phyloP scores from a whole-genome alignment of 2,888 invertebrate genomes.

The Vanessa cardui region DNA sequence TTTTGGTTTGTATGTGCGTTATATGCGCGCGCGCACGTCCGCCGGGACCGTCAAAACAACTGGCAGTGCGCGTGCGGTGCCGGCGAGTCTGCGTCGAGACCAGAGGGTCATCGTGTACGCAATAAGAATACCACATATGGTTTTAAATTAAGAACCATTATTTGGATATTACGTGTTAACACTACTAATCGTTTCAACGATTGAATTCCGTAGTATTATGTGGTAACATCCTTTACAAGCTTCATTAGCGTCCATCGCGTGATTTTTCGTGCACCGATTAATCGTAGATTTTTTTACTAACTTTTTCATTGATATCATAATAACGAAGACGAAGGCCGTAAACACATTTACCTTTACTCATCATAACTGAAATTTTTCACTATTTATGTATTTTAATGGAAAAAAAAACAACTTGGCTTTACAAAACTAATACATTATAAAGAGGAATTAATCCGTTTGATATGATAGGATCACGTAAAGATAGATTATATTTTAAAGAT shows the following conservation, averaged over 20 bases:
- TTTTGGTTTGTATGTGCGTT: constrained; percentile 35
- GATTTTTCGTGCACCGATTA: background rate
- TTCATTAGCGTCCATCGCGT: constrained; percentile 13
- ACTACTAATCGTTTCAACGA: constrained; percentile 19
- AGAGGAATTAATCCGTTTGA: too few relatives aligned
- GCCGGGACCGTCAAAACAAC: constrained; percentile 72
- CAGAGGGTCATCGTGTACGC: constrained; percentile 29
- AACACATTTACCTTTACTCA: too few relatives aligned
- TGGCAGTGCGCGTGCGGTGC: constrained; percentile 58
- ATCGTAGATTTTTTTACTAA: background rate
- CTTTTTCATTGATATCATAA: background rate
- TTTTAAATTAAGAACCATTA: constrained; percentile 33
- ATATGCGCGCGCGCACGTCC: constrained; percentile 62
- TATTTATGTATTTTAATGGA: too few relatives aligned
- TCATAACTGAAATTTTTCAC: too few relatives aligned
- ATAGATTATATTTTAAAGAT: too few relatives aligned
- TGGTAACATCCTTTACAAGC: constrained; percentile 19
- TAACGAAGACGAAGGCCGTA: background rate
- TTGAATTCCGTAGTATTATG: constrained; percentile 4
- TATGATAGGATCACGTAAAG: too few relatives aligned
- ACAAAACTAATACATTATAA: too few relatives aligned
- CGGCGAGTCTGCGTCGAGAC: constrained; percentile 59
- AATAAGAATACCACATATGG: constrained; percentile 33
- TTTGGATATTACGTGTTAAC: constrained; percentile 32
- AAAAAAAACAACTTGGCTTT: too few relatives aligned